A percentile compares a stretch with the other conserved stretches of the same genome.
Evolutionary conservation across 2,797 vertebrate species (phyloP).

Genomic region (Bryconaethiops microstoma): DNA sequence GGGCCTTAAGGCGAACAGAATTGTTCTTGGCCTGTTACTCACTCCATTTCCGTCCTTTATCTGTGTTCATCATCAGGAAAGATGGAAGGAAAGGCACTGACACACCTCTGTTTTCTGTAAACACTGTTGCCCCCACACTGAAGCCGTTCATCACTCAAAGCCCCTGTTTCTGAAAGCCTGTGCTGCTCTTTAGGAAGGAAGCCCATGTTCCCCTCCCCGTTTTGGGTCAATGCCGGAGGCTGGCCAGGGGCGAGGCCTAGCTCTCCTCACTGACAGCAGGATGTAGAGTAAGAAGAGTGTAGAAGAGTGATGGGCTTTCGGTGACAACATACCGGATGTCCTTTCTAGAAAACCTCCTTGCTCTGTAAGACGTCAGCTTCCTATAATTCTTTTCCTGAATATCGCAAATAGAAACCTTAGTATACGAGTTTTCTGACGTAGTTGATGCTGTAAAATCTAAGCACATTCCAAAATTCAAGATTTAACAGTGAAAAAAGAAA

Average conservation of each 20-base stretch:
- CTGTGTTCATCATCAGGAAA: slow-evolving; percentile 11
- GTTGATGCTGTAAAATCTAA: too few species aligned
- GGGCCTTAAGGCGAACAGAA: background rate
- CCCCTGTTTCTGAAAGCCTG: slow-evolving; percentile 2
- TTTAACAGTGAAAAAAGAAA: too few species aligned
- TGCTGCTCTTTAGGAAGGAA: slow-evolving; percentile 67
- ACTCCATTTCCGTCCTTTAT: slow-evolving; percentile 14
- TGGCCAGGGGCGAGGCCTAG: slow-evolving; percentile 11
- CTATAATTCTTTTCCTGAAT: background rate
- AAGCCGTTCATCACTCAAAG: slow-evolving; percentile 40
- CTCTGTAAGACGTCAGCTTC: too few species aligned
- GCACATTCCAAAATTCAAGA: too few species aligned
- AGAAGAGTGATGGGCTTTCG: slow-evolving; percentile 56
- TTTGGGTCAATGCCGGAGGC: slow-evolving; percentile 55
- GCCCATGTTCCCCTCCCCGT: slow-evolving; percentile 55
- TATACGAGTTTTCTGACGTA: too few species aligned
- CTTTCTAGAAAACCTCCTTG: background rate
- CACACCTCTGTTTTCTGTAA: slow-evolving; percentile 64
- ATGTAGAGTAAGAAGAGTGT: slow-evolving; percentile 59
- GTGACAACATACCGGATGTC: slow-evolving; percentile 60
- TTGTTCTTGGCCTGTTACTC: background rate
- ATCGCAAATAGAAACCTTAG: too few species aligned
- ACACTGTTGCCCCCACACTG: slow-evolving; percentile 46
- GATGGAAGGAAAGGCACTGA: slow-evolving; percentile 16
- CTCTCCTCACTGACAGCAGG: slow-evolving; percentile 61